A percentile compares a stretch with the other conserved stretches of the same genome.
These are phyloP conservation scores for Aphodius sticticus DNA, from an alignment of 2,888 invertebrate genomes.

Conservation along the genomic window DNA sequence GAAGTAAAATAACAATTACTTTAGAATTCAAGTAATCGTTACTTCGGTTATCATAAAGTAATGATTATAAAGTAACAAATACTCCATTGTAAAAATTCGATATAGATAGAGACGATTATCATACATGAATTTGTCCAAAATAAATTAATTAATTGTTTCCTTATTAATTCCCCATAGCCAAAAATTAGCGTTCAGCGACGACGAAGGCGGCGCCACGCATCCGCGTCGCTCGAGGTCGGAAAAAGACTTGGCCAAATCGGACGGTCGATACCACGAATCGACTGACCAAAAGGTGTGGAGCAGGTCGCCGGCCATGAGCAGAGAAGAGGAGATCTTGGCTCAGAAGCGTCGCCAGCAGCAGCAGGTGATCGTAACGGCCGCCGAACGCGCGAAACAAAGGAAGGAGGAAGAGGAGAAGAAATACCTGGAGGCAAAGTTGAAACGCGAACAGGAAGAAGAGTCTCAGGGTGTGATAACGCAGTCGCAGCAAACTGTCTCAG, in stretches of 20 bases:
- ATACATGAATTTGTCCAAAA: too few species aligned
- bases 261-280: background rate
- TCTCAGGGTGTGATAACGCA: conserved; percentile 59
- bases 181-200: conserved; percentile 93
- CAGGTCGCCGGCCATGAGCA: conserved; percentile 30
- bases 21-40: too few species aligned
- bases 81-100: too few species aligned
- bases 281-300: conserved; percentile 14
- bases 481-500: conserved; percentile 58
- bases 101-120: too few species aligned
- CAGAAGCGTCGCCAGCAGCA: conserved; percentile 74
- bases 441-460: conserved; percentile 66
- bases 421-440: conserved; percentile 69
- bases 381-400: conserved; percentile 83
- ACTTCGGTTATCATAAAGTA: too few species aligned
- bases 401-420: conserved; percentile 90
- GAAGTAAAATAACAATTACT: too few species aligned
- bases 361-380: conserved; percentile 78
- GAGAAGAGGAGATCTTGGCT: conserved; percentile 73
- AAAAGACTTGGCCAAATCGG: conserved; percentile 41
- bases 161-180: conserved; percentile 66
- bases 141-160: background rate
- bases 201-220: conserved; percentile 66
- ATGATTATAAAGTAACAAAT: too few species aligned
- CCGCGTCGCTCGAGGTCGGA: conserved; percentile 15